phyloP scores from a whole-genome alignment of 2,113 vertebrate genomes.

The Crotalus viridis region DNA sequence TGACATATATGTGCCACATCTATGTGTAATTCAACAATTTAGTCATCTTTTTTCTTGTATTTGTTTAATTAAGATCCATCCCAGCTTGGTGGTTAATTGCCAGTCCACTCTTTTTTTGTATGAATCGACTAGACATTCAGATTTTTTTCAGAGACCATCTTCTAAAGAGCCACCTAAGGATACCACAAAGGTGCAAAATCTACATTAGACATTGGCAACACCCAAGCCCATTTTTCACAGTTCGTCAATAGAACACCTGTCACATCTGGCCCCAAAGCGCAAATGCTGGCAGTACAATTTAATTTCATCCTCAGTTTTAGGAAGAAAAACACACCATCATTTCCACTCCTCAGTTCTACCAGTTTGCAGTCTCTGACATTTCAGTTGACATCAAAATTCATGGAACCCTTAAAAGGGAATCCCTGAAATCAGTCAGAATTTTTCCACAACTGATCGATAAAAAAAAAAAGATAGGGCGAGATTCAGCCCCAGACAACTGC shows the following conservation, averaged over 20 bases:
- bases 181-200: neutral
- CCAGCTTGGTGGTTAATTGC: neutral
- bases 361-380: neutral
- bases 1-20: neutral
- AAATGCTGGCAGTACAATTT: neutral
- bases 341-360: neutral
- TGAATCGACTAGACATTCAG: neutral
- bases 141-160: neutral
- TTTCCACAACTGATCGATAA: neutral
- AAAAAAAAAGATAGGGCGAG: neutral
- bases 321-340: neutral
- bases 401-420: neutral
- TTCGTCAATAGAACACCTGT: neutral
- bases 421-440: neutral
- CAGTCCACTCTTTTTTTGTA: neutral
- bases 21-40: neutral
- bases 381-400: neutral
- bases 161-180: neutral
- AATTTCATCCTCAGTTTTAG: neutral
- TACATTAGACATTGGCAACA: neutral
- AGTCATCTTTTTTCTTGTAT: neutral
- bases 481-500: neutral
- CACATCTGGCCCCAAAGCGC: neutral
- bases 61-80: neutral
- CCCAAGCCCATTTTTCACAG: neutral